Conservation (phyloP, 2,113 vertebrate species). For the Alexandromys fortis region DNA sequence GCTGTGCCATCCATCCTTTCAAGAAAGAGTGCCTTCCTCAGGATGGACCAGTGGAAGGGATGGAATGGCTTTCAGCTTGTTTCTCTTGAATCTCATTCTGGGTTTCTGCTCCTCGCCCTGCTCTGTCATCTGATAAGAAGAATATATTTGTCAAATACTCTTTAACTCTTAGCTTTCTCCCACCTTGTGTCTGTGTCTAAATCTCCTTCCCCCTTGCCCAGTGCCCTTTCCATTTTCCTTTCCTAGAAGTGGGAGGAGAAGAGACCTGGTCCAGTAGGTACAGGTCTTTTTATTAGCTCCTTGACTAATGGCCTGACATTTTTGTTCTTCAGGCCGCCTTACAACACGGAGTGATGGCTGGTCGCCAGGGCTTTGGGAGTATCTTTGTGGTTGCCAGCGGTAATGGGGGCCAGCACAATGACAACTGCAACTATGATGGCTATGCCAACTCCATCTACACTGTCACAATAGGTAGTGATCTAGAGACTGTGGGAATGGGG, state of each 20-base stretch:
- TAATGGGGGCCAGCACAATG: slow-evolving; percentile 94
- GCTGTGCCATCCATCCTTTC: neutral
- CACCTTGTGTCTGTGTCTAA: neutral
- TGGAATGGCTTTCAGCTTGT: neutral
- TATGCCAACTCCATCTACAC: slow-evolving; percentile 99
- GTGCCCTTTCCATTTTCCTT: neutral
- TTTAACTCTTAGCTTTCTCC: neutral
- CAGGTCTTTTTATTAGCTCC: neutral
- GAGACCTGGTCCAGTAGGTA: neutral
- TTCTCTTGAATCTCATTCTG: neutral
- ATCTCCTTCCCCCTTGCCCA: neutral
- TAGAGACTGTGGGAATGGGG: accelerated
- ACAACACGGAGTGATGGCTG: slow-evolving; percentile 96
- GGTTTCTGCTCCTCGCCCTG: neutral
- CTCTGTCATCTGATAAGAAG: neutral
- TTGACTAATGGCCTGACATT: neutral
- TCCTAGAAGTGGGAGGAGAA: neutral
- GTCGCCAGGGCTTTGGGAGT: slow-evolving; percentile 95
- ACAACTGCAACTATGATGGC: slow-evolving; percentile 99
- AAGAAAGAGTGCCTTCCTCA: neutral
- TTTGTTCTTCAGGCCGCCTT: slow-evolving; percentile 90
- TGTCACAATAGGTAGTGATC: slow-evolving; percentile 92
- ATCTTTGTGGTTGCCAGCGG: slow-evolving; percentile 99
- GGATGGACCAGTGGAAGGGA: neutral
- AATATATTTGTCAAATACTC: neutral